These are phyloP conservation scores for Embiotoca jacksoni DNA, from an alignment of 2,113 vertebrate species.

Conservation along the genomic window DNA sequence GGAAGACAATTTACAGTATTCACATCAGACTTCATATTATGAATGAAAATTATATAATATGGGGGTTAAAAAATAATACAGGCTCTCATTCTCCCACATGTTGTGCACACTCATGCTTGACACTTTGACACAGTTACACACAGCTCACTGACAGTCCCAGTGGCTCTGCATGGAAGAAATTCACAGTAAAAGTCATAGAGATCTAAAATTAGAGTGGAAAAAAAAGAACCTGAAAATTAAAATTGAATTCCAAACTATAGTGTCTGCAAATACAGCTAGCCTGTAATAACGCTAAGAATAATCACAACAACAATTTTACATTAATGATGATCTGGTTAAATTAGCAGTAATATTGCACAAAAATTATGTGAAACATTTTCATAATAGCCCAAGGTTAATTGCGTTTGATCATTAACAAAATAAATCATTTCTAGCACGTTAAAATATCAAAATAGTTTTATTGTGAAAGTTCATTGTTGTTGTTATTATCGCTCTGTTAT, in stretches of 20 bases:
- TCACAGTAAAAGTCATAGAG: slow-evolving; percentile 83
- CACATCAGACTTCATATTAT: slow-evolving; percentile 79
- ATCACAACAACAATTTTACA: slow-evolving; percentile 84
- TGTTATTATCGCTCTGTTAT: slow-evolving; percentile 83
- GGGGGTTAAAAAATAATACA: slow-evolving; percentile 66
- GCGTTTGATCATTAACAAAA: slow-evolving; percentile 83
- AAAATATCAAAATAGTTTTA: slow-evolving; percentile 84
- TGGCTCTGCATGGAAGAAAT: slow-evolving; percentile 75
- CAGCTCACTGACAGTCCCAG: slow-evolving; percentile 62
- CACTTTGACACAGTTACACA: slow-evolving; percentile 76
- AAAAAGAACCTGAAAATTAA: slow-evolving; percentile 43
- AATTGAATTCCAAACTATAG: slow-evolving; percentile 71
- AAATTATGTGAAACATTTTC: slow-evolving; percentile 72
- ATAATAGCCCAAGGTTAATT: slow-evolving; percentile 82
- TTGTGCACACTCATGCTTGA: slow-evolving; percentile 82
- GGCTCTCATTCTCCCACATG: slow-evolving; percentile 70
- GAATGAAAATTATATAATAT: slow-evolving; percentile 68
- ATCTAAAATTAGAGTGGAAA: slow-evolving; percentile 62
- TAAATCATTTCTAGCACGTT: slow-evolving; percentile 82
- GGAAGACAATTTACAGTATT: slow-evolving; percentile 87
- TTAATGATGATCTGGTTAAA: slow-evolving; percentile 73
- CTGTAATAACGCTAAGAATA: slow-evolving; percentile 81
- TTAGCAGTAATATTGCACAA: slow-evolving; percentile 76
- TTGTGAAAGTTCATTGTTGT: slow-evolving; percentile 82
- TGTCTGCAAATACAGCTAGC: slow-evolving; percentile 71